Evolutionary conservation across 2,888 invertebrate species (phyloP).

Genomic region (Trissoscelio sp.): DNA sequence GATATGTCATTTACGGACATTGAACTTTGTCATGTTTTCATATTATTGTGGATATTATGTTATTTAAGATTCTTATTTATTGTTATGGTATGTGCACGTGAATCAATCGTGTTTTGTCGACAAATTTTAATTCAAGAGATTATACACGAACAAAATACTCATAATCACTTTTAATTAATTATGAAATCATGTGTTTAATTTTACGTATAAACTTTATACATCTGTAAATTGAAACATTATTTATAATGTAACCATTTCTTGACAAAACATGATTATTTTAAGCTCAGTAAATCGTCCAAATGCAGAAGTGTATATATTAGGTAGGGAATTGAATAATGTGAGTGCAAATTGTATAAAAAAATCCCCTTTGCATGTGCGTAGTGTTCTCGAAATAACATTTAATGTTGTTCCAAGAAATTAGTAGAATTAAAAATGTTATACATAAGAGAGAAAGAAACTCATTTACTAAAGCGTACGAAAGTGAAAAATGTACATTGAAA

Average conservation of each 20-base stretch:
- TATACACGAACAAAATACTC: too few species aligned
- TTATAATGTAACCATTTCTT: not conserved
- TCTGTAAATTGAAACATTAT: not conserved
- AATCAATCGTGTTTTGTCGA: constrained; percentile 31
- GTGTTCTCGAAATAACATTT: constrained; percentile 32
- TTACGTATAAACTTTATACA: not conserved
- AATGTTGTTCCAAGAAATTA: constrained; percentile 33
- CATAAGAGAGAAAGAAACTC: not conserved
- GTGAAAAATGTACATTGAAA: constrained; percentile 5
- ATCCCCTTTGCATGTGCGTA: constrained; percentile 28
- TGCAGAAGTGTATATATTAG: constrained; percentile 57
- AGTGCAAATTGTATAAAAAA: constrained; percentile 43
- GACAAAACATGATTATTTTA: constrained; percentile 26
- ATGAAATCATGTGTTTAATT: too few species aligned
- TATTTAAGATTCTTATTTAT: constrained; percentile 53
- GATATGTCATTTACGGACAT: constrained; percentile 56
- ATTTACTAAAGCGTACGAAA: constrained; percentile 1
- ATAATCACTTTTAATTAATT: too few species aligned
- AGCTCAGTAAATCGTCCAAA: constrained; percentile 60
- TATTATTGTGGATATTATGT: constrained; percentile 50
- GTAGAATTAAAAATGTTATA: constrained; percentile 8
- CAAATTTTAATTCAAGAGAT: not conserved
- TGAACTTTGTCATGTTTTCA: constrained; percentile 45
- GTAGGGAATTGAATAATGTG: constrained; percentile 40
- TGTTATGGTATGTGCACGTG: constrained; percentile 44